Conservation (phyloP, 2,888 invertebrate genomes). For the Cephus runcator region DNA sequence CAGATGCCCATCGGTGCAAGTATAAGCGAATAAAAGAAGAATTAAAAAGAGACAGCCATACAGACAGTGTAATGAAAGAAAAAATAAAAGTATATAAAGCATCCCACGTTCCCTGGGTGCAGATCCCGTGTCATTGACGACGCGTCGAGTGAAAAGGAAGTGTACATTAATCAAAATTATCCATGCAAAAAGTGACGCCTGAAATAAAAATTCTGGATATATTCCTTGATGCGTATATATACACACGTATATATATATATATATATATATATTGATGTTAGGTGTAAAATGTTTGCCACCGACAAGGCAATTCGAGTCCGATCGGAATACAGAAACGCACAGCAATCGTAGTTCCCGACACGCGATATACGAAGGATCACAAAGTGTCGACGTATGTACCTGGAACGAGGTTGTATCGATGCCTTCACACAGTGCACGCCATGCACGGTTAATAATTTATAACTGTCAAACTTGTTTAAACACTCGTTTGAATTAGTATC, state of each 20-base stretch:
- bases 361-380: neutral
- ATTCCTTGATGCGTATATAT: too few relatives aligned
- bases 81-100: neutral
- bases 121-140: slow-evolving; percentile 33
- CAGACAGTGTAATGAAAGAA: neutral
- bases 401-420: neutral
- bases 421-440: neutral
- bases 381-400: neutral
- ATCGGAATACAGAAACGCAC: neutral
- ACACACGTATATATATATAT: too few relatives aligned
- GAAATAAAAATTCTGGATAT: neutral
- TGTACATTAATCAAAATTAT: slow-evolving; percentile 12
- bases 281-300: neutral
- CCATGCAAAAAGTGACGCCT: neutral
- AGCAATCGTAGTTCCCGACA: neutral
- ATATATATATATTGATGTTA: neutral
- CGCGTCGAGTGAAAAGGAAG: slow-evolving; percentile 26
- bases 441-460: slow-evolving; percentile 23
- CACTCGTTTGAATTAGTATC: slow-evolving; percentile 36
- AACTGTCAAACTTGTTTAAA: slow-evolving; percentile 38
- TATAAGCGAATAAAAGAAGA: neutral
- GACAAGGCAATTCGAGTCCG: neutral
- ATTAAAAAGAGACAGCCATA: neutral
- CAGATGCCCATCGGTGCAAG: neutral
- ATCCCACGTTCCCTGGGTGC: slow-evolving; percentile 2